Base-by-base conservation (phyloP, 2,113 vertebrate species). In the Panthera tigris region DNA sequence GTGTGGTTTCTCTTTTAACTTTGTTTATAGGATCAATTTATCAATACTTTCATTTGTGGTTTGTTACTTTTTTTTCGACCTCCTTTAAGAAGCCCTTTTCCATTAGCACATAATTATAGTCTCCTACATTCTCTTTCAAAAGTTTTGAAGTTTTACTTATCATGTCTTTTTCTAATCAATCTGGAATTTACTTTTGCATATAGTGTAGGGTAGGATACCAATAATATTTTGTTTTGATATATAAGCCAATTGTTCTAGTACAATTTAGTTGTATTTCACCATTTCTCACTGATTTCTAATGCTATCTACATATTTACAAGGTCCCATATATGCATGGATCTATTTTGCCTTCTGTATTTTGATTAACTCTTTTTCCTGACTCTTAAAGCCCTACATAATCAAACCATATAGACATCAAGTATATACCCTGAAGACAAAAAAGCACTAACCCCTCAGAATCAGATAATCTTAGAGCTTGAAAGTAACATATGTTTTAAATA, bases 351-450 rank as follows among this genome's bases (percentile, higher is more conserved):
- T 95, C 45, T 74, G 5, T 84, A 36, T 78, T 87, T 57, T 65
- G 16, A 96, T 88, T 83, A 73, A 66, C 23, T 45, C 33, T 57
- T 88, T 41, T 81, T 74, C 2, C 48, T 74, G 8, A 79, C 39
- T 95, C 93, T 82, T n/a, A 93, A 90, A 96, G 21, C 3, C 45
- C 14, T 96, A 18, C 45, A 39, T 69, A 63, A 88, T 76, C 52
- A 87, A 88, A 83, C 65, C 36, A 52, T 52, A 33, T 39, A 68
- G 29, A 81, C 6, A 13, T 66, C 15, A 83, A 6, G 16, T 45
- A 7, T 78, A 27, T 78, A 39, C 23, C 5, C 29, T 27, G 12
- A 33, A 65, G 4, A 29, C 27, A 97, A 61, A 61, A 27, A 12
- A 83, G 5, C 29, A 68, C 4, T 95, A 87, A 97, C 83, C 14